Evolutionary conservation across 2,888 invertebrate species (phyloP).

Genomic region (Pinctada fucata): DNA sequence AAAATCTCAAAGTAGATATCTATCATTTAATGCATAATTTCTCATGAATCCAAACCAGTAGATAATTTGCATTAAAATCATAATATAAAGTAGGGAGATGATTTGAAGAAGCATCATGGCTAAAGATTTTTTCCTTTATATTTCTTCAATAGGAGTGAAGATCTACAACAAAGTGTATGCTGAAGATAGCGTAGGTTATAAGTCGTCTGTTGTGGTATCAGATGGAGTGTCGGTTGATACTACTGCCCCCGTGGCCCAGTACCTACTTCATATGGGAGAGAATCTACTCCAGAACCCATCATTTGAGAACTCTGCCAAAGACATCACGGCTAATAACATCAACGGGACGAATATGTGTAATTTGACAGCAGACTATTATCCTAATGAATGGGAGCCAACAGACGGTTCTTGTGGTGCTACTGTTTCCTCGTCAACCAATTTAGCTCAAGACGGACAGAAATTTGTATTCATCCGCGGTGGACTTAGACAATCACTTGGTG

Average conservation of each 20-base stretch:
- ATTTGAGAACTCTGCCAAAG: slow-evolving; percentile 37
- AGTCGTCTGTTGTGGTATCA: slow-evolving; percentile 46
- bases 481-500: slow-evolving; percentile 26
- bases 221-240: slow-evolving; percentile 55
- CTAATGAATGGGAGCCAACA: slow-evolving; percentile 21
- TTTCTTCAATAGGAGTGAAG: slow-evolving; percentile 36
- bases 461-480: slow-evolving; percentile 39
- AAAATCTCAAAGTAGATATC: too few species aligned
- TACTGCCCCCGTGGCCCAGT: slow-evolving; percentile 44
- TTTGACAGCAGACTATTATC: slow-evolving; percentile 22
- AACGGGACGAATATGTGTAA: slow-evolving; percentile 36
- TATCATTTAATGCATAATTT: too few species aligned
- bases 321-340: slow-evolving; percentile 4
- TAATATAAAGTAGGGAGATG: too few species aligned
- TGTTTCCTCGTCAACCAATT: slow-evolving; percentile 27
- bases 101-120: too few species aligned
- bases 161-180: slow-evolving; percentile 51
- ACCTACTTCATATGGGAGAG: slow-evolving; percentile 32
- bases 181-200: slow-evolving; percentile 49
- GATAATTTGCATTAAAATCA: too few species aligned
- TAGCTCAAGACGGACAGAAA: slow-evolving; percentile 34
- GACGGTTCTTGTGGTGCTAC: slow-evolving; percentile 10
- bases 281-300: slow-evolving; percentile 50
- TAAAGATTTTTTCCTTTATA: too few species aligned
- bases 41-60: too few species aligned